Evolutionary conservation across 2,797 vertebrate genomes (phyloP).

Genomic region (Trachurus trachurus): DNA sequence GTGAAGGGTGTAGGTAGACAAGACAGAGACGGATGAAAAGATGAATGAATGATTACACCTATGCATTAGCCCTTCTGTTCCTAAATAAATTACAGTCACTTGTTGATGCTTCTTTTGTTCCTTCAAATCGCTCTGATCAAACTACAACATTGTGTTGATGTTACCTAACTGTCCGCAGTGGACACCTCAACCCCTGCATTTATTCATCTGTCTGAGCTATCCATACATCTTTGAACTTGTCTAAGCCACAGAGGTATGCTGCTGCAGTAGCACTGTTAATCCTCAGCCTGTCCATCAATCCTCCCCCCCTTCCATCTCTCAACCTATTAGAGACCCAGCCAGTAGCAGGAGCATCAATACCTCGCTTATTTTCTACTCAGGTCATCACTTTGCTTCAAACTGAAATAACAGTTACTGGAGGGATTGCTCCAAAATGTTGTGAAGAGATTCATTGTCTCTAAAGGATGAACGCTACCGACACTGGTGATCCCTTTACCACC

Average conservation of each 20-base stretch:
- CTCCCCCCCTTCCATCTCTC: background rate
- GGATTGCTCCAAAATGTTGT: background rate
- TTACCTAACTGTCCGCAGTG: constrained; percentile 2
- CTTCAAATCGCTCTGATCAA: constrained; percentile 3
- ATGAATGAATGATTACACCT: constrained; percentile 21
- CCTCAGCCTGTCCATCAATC: constrained; percentile 43
- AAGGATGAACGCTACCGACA: background rate
- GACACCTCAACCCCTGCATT: background rate
- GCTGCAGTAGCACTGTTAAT: constrained; percentile 26
- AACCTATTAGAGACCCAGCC: background rate
- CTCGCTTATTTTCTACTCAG: background rate
- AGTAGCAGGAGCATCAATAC: background rate
- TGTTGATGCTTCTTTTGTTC: constrained; percentile 7
- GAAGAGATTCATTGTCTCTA: background rate
- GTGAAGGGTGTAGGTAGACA: background rate
- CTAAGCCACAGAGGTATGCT: background rate
- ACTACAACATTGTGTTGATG: background rate
- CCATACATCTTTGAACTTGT: constrained; percentile 23
- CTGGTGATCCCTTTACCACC: background rate
- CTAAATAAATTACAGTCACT: background rate
- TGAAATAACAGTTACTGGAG: background rate
- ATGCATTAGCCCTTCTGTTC: background rate
- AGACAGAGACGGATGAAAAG: constrained; percentile 15
- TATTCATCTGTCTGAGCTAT: constrained; percentile 17
- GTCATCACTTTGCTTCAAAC: background rate